Conservation (phyloP, 2,113 vertebrate species). For the Thunnus maccoyii region DNA sequence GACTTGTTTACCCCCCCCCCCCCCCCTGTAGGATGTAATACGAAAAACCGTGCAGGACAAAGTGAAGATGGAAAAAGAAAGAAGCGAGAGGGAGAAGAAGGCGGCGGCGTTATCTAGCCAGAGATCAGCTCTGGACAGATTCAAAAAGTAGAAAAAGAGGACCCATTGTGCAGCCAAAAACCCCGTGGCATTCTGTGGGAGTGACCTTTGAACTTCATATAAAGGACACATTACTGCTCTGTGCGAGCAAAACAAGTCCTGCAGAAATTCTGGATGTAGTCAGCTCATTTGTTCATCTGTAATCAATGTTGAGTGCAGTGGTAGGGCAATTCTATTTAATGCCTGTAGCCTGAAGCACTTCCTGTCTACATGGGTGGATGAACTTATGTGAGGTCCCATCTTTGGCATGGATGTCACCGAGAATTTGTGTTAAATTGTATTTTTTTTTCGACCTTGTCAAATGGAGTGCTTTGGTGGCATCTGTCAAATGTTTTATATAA, state of each 20-base stretch:
- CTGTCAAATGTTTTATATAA: slow-evolving; percentile 42
- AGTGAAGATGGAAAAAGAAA: slow-evolving; percentile 57
- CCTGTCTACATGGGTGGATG: neutral
- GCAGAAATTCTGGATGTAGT: neutral
- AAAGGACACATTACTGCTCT: slow-evolving; percentile 27
- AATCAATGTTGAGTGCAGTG: slow-evolving; percentile 24
- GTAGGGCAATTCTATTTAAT: slow-evolving; percentile 14
- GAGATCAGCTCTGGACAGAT: slow-evolving; percentile 88
- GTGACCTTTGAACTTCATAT: slow-evolving; percentile 59
- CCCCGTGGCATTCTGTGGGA: slow-evolving; percentile 39
- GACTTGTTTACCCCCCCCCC: slow-evolving; percentile 3
- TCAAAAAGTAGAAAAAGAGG: slow-evolving; percentile 81
- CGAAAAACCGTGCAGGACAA: slow-evolving; percentile 80
- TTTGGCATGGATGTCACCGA: neutral
- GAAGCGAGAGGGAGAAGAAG: slow-evolving; percentile 51
- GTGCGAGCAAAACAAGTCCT: slow-evolving; percentile 4
- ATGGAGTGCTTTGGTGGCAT: neutral
- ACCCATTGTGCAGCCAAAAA: slow-evolving; percentile 44
- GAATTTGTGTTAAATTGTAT: neutral
- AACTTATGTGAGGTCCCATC: neutral
- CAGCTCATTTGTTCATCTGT: neutral
- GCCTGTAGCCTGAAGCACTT: slow-evolving; percentile 31
- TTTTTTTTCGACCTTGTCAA: neutral
- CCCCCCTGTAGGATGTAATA: slow-evolving; percentile 84
- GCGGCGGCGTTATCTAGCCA: neutral